Base-by-base conservation (phyloP, 1,140 invertebrate genomes). In the Drosophila dunni region DNA sequence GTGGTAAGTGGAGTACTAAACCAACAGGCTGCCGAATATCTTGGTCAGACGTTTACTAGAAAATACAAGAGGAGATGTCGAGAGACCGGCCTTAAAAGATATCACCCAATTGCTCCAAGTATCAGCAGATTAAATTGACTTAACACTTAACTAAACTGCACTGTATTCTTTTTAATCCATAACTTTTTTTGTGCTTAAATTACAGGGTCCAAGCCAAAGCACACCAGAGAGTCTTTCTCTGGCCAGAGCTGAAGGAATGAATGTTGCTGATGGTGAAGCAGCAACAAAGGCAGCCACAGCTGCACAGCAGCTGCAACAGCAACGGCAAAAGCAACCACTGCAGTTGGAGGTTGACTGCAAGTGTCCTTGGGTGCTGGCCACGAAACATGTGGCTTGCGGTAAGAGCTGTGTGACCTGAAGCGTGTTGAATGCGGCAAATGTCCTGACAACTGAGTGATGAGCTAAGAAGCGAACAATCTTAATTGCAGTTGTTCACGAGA, bases 321-420 rank as follows among this genome's bases (percentile, higher is more conserved):
- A 1, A 6, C 10, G n/a, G 8, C 38, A 40, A 11, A 10, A 40
- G 48, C 24, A 46, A 38, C 29, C 34, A 36, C 42, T 56, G 51
- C 20, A 36, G 51, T 44, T 56, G 62, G 48, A 64, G 62, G 62
- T 64, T 64, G 53, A 64, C 8, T 53, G 34, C 48, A 66, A 66
- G 51, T 54, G 51, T 46, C 24, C 42, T 66, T 38, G 44, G 11
- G 20, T 36, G 29, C 8, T 40, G 38, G 20, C 5, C 38, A 40
- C n/a, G 34, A 9, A 36, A 9, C 34, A 36, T 36, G 34, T 7
- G 33, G 60, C 60, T 46, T 38, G 60, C 0, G 45, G 60, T 45
- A 50, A 20, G 15, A 5, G 15, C 10, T 44, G 48, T 61, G 34
- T 24, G 17, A 33, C 36, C 50, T 10, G 13, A 10, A n/a, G 40